phyloP scores from a whole-genome alignment of 2,113 vertebrate genomes.

The Montifringilla adamsi region DNA sequence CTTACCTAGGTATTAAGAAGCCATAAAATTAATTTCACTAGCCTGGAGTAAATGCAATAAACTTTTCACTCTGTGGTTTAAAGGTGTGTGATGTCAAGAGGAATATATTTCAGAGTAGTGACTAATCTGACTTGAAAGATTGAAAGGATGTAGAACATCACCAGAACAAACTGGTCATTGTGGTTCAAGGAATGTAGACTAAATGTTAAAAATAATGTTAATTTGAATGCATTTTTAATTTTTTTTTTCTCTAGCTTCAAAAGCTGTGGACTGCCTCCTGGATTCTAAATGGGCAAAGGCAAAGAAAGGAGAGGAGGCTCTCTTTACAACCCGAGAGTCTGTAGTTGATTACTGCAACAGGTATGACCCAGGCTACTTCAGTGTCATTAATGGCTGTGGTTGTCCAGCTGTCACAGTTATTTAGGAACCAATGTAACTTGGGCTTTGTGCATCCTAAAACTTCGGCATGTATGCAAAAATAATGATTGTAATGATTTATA shows the following conservation, averaged over 20 bases:
- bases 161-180: not conserved
- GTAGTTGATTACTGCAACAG: conserved; percentile 97
- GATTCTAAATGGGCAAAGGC: conserved; percentile 98
- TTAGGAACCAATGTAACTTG: not conserved
- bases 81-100: not conserved
- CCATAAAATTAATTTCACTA: not conserved
- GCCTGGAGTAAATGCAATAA: not conserved
- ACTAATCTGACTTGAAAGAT: not conserved
- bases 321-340: conserved; percentile 95
- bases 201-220: not conserved
- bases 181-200: not conserved
- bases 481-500: not conserved
- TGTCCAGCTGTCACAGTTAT: not conserved
- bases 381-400: not conserved
- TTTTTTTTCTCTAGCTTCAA: conserved; percentile 81
- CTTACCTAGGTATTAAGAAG: not conserved
- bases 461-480: not conserved
- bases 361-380: conserved; percentile 57
- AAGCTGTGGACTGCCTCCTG: conserved; percentile 95
- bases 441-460: not conserved
- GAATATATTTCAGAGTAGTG: not conserved
- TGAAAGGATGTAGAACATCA: not conserved
- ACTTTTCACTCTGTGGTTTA: not conserved
- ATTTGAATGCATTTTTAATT: not conserved
- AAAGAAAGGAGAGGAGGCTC: conserved; percentile 93